A percentile compares a stretch with the other conserved stretches of the same genome.
Conservation (phyloP, 2,797 vertebrate species). For the Cossypha dichroa region DNA sequence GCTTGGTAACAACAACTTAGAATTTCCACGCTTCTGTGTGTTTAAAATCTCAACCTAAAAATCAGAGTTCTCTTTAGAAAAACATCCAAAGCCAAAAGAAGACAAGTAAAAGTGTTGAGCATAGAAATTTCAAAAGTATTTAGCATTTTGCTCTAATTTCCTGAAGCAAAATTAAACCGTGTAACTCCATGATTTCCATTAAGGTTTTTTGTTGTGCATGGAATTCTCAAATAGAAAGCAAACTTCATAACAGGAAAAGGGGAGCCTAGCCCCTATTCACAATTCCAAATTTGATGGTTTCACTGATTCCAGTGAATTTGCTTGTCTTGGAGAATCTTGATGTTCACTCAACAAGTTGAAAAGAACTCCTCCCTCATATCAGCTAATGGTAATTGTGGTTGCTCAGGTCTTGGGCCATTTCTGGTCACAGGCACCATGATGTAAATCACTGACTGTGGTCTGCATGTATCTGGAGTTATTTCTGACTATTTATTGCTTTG, state of each 20-base stretch:
- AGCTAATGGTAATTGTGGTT: neutral
- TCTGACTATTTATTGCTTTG: neutral
- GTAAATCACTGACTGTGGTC: neutral
- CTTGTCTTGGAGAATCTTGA: neutral
- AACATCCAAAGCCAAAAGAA: neutral
- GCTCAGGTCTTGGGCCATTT: neutral
- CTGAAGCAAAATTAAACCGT: neutral
- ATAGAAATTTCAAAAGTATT: neutral
- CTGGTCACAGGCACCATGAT: neutral
- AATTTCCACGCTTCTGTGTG: neutral
- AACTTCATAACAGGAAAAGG: neutral
- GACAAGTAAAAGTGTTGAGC: neutral
- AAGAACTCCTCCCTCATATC: neutral
- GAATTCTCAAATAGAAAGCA: neutral
- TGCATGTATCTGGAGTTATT: rapidly evolving
- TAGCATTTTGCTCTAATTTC: neutral
- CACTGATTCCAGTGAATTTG: neutral
- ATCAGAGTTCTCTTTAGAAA: neutral
- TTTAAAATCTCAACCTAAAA: neutral
- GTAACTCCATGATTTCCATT: neutral
- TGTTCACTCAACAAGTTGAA: neutral
- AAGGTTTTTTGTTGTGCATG: neutral
- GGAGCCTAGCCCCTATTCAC: neutral
- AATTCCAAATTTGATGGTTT: neutral
- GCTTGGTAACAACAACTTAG: neutral